Percentiles rank a stretch among this genome's conserved stretches.
Conservation (phyloP, 2,113 vertebrate genomes). For the Corvus hawaiiensis region DNA sequence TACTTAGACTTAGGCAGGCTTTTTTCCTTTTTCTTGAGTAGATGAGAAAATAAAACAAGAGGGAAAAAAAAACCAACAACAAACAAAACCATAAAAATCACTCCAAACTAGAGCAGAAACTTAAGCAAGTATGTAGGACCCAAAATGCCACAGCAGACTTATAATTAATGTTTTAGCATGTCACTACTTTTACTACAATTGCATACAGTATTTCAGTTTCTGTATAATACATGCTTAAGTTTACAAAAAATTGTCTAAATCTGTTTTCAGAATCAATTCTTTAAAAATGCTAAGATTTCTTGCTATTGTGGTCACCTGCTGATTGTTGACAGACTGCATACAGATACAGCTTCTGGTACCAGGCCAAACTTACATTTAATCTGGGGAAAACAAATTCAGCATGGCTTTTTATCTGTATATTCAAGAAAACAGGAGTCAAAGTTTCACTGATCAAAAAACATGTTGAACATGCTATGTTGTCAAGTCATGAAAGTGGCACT, state of each 20-base stretch:
- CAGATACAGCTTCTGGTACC: neutral
- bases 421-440: neutral
- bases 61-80: rapidly evolving
- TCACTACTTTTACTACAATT: neutral
- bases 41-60: neutral
- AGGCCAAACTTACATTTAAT: neutral
- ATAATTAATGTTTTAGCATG: neutral
- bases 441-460: neutral
- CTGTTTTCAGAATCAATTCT: neutral
- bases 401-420: neutral
- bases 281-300: neutral
- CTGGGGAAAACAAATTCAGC: neutral
- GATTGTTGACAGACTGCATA: neutral
- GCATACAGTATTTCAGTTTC: neutral
- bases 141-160: neutral
- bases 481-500: neutral
- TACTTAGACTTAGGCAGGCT: neutral
- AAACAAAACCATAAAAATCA: neutral
- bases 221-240: neutral
- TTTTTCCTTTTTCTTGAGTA: neutral
- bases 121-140: neutral
- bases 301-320: neutral
- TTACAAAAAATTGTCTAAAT: neutral
- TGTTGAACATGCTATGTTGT: rapidly evolving
- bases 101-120: neutral